These are phyloP conservation scores for Simalia tracyae DNA, from an alignment of 2,797 vertebrate species.

Conservation along the genomic window DNA sequence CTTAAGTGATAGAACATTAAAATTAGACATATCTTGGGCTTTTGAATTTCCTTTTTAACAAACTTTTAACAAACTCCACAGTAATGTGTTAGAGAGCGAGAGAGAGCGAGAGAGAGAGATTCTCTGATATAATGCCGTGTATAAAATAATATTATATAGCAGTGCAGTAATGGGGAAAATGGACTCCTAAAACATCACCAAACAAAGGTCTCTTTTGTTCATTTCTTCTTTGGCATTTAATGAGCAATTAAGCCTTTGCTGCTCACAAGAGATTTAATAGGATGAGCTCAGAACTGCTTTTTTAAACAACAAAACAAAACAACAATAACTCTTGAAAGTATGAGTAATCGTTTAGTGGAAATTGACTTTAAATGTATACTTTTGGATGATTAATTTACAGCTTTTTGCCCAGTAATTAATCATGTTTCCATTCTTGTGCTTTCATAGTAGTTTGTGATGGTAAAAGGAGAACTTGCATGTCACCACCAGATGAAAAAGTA, in stretches of 20 bases:
- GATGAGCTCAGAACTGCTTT: slow-evolving; percentile 14
- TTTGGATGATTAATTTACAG: slow-evolving; percentile 22
- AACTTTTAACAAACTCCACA: neutral
- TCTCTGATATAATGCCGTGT: slow-evolving; percentile 24
- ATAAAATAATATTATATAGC: neutral
- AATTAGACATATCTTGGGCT: neutral
- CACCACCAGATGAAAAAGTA: neutral
- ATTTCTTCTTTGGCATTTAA: slow-evolving; percentile 28
- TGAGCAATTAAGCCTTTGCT: slow-evolving; percentile 15
- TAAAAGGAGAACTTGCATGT: neutral
- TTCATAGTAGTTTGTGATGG: neutral
- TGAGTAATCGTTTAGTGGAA: slow-evolving; percentile 9
- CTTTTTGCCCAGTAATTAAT: slow-evolving; percentile 22
- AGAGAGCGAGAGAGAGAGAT: neutral
- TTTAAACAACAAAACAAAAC: neutral
- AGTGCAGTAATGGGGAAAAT: slow-evolving; percentile 16
- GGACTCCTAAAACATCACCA: neutral
- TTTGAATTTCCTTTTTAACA: neutral
- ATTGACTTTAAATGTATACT: slow-evolving; percentile 7
- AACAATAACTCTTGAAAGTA: neutral
- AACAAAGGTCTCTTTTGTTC: slow-evolving; percentile 27
- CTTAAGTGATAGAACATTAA: slow-evolving; percentile 5
- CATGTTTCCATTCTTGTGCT: neutral
- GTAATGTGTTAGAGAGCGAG: no score
- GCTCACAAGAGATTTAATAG: slow-evolving; percentile 17